Evolutionary conservation across 1,140 invertebrate genomes (phyloP), one percentile per base, ranked within the genome.

Genomic region (Tetragnatha versicolor): DNA sequence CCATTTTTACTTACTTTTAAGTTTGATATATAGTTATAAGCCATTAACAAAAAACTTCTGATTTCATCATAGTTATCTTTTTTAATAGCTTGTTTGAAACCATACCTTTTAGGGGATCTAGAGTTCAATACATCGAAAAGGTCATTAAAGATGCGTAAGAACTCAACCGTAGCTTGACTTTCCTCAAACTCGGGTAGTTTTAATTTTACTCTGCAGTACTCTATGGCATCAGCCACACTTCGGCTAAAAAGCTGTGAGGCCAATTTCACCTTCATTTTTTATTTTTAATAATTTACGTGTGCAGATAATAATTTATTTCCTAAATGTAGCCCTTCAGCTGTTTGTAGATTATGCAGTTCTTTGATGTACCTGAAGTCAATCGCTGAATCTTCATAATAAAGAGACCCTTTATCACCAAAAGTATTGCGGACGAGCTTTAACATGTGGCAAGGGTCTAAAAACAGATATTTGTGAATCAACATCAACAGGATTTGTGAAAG

Each of bases 401-500:
- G 51, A 4, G 51, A 27, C 60, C 70, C 35, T 65, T 68, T 76
- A 55, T 82, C 80, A 7, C 45, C 83, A 69, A 84, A 81, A 20
- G 70, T 65, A 80, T 84, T 84, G 2, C 82, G 20, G 17, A 84
- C 65, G 5, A 83, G 58, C 37, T 83, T 82, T 12, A 83, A 31
- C 78, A 83, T 83, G 45, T 83, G 79, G 17, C 42, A 53, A 12
- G 80, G 73, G 79, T 83, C 80, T 22, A 78, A 37, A 49, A 82
- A 80, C 58, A 55, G 42, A 75, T 51, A 83, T 65, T 20, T 12
- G 0, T 14, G n/a, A 17, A 17, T 42, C 25, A 25, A 20, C 20
- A 42, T 65, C 2, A 27, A 31, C 20, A n/a, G 33, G 33, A 29
- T 37, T 14, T 1, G 4, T 4, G 42, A 65, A 37, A 39, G 33